Base-by-base conservation (phyloP, 2,888 invertebrate species). In the Aphidoletes aphidimyza region DNA sequence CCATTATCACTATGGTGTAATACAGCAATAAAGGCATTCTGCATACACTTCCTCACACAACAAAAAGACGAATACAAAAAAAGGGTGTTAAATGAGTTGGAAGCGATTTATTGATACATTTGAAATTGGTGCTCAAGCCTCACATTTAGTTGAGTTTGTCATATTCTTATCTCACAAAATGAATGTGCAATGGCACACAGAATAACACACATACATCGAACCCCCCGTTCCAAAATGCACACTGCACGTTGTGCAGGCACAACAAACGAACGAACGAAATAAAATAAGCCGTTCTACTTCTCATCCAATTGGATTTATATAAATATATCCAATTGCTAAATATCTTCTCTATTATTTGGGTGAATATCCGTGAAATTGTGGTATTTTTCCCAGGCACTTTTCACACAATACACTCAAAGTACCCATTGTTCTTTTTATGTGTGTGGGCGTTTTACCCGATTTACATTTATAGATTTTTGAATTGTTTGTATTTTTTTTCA, bases 21-120 rank as follows among this genome's bases (percentile, higher is more conserved):
- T 83, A 45, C 26, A 30, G 17, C 1, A 22, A 36, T 49, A 19
- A 54, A 39, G 39, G 11, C 47, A 2, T 11, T 11, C 30, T n/a
- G 69, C 30, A 69, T 69, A 14, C 81, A 81, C 81, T 78, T 78
- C n/a, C 34, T 78, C 17, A 47, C 37, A 34, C 54, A 81, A 81
- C 6, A 81, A n/a, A 37, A 0, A 34, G 9, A 30, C 14, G 8
- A 69, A 69, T 34, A 36, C 36, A 26, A 34, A 30, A 47, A 69
- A 78, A 85, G 85, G 85, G 85, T 85, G 85, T 85, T 85, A 83
- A 85, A 85, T 85, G 85, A 85, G 83, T 81, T 84, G 85, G 85
- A 85, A 85, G 83, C 86, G 86, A 86, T 87, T 87, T 86, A 86
- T 86, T 86, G 86, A 86, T 85, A 84, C 59, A 78, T 78, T 84